Base-by-base conservation (phyloP, 2,113 vertebrate species). In the Tetrao urogallus region DNA sequence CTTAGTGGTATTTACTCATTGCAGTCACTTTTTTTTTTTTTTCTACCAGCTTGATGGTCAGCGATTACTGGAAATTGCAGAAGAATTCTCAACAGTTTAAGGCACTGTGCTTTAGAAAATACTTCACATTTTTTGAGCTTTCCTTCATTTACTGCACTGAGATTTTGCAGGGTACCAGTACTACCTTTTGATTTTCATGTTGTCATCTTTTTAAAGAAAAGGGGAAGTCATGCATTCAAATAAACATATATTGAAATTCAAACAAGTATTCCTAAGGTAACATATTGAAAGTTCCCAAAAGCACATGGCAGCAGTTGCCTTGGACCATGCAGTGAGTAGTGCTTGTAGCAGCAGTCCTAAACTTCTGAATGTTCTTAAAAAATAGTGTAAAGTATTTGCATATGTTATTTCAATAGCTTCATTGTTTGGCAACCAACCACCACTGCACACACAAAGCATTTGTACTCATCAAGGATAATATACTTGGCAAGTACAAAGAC, bases 181-280 rank as follows among this genome's bases (percentile, higher is more conserved):
- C 1, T 1, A 6, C 2, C 2, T n/a, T 27, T 38, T 34, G 4
- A 32, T 48, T 56, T 79, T 81, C 50, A 42, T 28, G n/a, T 43
- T 48, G 25, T 42, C 47, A 21, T 71, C 8, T 57, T 80, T 89
- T 61, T 14, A 45, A 67, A 74, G 6, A n/a, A 82, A 74, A 79
- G 9, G 5, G 8, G 76, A 82, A 42, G 18, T 65, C 57, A 19
- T 28, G 85, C 38, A 69, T 80, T 88, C 82, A 52, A 93, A 84
- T 88, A 90, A 77, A 86, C 45, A 82, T 18, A 67, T 60, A 86
- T 12, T 91, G 79, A 91, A 58, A 94, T 95, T 90, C 64, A 88
- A 86, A 91, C 72, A 81, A 91, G 48, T 64, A 60, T 74, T 94
- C 70, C 12, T 63, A 47, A n/a, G 20, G 8, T 48, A 94, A 74